These are phyloP conservation scores for Sylvia borin DNA, from an alignment of 2,797 vertebrate species.

Conservation along the genomic window DNA sequence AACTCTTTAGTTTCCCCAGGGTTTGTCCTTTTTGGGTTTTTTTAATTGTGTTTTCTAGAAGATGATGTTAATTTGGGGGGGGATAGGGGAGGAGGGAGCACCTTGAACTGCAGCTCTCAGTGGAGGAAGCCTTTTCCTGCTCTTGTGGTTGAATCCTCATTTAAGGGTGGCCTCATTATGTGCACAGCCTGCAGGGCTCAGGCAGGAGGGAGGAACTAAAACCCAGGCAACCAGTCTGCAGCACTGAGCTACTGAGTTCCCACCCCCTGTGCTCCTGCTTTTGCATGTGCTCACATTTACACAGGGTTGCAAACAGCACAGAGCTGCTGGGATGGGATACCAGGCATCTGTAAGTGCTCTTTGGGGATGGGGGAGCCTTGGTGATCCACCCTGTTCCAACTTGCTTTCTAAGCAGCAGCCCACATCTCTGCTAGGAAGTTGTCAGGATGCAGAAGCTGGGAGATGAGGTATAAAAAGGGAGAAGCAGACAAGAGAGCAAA, in stretches of 20 bases:
- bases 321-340: background rate
- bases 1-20: constrained; percentile 46
- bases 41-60: background rate
- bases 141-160: background rate
- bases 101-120: background rate
- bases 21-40: background rate
- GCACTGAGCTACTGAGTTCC: fast-evolving
- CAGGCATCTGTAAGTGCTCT: fast-evolving
- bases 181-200: background rate
- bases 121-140: background rate
- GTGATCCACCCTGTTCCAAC: background rate
- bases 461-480: background rate
- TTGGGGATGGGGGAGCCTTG: background rate
- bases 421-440: fast-evolving
- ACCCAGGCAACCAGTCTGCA: background rate
- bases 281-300: fast-evolving
- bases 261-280: too few relatives aligned
- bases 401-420: fast-evolving
- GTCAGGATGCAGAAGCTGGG: background rate
- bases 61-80: background rate
- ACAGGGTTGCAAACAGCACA: background rate
- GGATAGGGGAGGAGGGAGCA: background rate
- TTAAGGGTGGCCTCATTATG: background rate
- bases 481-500: background rate
- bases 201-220: background rate